phyloP scores from a whole-genome alignment of 2,113 vertebrate genomes.

The Aldabrachelys gigantea region DNA sequence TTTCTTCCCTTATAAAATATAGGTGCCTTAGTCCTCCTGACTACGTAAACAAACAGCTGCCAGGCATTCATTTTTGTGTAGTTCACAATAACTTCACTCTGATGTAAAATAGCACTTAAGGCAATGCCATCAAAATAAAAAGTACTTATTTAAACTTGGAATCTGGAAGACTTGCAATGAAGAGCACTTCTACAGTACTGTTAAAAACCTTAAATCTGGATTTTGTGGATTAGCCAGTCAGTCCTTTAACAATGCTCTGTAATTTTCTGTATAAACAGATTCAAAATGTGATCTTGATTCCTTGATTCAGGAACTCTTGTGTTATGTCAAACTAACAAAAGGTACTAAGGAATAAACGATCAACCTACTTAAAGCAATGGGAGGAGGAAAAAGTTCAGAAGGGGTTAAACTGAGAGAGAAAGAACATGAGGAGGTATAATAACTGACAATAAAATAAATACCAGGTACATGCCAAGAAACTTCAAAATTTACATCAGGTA shows the following conservation, averaged over 20 bases:
- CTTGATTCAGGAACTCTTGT: slow-evolving; percentile 1
- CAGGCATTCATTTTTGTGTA: not conserved
- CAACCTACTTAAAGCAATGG: not conserved
- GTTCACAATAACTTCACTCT: not conserved
- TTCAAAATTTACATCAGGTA: not conserved
- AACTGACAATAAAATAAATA: not conserved
- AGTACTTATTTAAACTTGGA: not conserved
- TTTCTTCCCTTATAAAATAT: not conserved
- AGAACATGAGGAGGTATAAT: not conserved
- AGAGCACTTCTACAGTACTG: not conserved
- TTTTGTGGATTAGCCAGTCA: not conserved
- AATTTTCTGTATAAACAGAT: not conserved
- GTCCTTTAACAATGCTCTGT: not conserved
- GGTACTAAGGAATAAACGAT: not conserved
- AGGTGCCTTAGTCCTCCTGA: not conserved
- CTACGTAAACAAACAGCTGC: not conserved
- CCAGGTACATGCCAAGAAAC: not conserved
- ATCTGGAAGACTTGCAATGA: not conserved
- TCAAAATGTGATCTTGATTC: not conserved
- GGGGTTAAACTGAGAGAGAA: not conserved
- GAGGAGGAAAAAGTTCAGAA: not conserved
- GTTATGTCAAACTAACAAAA: slow-evolving; percentile 25
- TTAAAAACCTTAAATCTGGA: not conserved
- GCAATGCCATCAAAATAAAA: slow-evolving; percentile 30
- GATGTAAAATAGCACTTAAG: not conserved